These are phyloP conservation scores for Trissolcus basalis DNA, from an alignment of 1,140 invertebrate genomes.

Conservation along the genomic window DNA sequence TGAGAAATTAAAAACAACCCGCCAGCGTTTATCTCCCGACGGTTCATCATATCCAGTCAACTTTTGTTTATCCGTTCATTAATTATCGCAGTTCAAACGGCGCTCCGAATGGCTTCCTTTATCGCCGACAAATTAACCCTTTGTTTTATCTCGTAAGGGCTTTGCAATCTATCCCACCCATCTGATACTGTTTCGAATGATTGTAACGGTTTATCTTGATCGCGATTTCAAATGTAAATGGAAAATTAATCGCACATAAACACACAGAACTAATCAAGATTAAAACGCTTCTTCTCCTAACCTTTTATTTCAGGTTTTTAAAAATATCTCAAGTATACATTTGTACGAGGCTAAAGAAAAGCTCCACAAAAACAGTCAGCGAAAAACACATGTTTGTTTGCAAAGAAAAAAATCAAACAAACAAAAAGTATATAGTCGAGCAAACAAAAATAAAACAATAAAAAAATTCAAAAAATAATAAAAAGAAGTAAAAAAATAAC, in stretches of 20 bases:
- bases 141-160: conserved; percentile 15
- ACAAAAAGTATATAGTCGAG: too few relatives aligned
- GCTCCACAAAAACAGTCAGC: too few relatives aligned
- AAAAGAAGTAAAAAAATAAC: too few relatives aligned
- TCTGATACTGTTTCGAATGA: conserved; percentile 25
- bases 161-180: conserved; percentile 13
- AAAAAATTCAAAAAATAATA: too few relatives aligned
- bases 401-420: too few relatives aligned
- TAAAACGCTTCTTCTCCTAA: conserved; percentile 18
- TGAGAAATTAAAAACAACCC: too few relatives aligned
- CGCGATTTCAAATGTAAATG: conserved; percentile 25
- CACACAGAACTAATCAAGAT: conserved; percentile 12
- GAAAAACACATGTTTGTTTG: too few relatives aligned
- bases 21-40: too few relatives aligned
- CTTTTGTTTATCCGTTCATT: conserved; percentile 12
- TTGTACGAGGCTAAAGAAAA: too few relatives aligned
- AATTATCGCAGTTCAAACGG: conserved; percentile 31
- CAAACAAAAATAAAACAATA: too few relatives aligned
- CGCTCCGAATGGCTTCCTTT: conserved; percentile 9
- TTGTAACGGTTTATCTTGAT: conserved; percentile 48
- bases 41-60: conserved; percentile 14
- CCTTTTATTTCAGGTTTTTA: not conserved
- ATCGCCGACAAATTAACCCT: conserved; percentile 31
- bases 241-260: conserved; percentile 30
- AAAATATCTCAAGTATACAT: too few relatives aligned